These are phyloP conservation scores for Montipora foliosa DNA, from an alignment of 64 coral and sea anemone genomes.

Conservation along the genomic window DNA sequence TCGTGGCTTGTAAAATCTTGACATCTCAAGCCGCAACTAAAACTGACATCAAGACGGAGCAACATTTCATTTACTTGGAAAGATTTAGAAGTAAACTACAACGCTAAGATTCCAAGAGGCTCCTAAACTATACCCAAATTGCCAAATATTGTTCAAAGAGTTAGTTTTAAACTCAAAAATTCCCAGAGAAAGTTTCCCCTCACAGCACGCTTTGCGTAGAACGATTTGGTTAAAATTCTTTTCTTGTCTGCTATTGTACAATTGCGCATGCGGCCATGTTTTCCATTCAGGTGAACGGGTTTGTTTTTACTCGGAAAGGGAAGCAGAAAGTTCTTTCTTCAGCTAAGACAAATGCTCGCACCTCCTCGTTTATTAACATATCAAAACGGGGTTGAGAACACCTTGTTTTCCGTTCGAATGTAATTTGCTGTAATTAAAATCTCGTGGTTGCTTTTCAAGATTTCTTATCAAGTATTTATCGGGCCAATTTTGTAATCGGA, in stretches of 20 bases:
- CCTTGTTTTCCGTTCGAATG: slow-evolving; percentile 3
- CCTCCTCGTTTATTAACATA: not conserved
- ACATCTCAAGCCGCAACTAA: not conserved
- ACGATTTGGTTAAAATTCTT: too few species aligned
- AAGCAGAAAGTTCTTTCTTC: too few species aligned
- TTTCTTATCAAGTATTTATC: slow-evolving; percentile 10
- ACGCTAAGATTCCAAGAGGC: not conserved
- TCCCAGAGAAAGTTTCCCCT: too few species aligned
- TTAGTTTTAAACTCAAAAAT: too few species aligned
- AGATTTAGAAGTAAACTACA: not conserved
- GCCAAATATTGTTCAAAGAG: too few species aligned
- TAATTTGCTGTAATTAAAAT: slow-evolving; percentile 41
- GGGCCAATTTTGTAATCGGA: slow-evolving; percentile 17
- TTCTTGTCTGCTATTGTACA: not conserved
- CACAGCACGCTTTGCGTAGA: too few species aligned
- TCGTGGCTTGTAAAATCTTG: not conserved
- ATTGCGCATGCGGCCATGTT: not conserved
- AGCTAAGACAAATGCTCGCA: not conserved
- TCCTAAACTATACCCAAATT: not conserved
- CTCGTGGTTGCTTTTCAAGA: slow-evolving; percentile 15
- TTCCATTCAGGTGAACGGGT: not conserved
- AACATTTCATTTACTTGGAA: not conserved
- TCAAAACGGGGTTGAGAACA: slow-evolving; percentile 1
- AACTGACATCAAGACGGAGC: not conserved
- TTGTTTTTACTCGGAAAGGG: not conserved